A percentile compares a stretch with the other conserved stretches of the same genome.
phyloP scores from a whole-genome alignment of 1,140 invertebrate species.

The Drosophila kepulauana region DNA sequence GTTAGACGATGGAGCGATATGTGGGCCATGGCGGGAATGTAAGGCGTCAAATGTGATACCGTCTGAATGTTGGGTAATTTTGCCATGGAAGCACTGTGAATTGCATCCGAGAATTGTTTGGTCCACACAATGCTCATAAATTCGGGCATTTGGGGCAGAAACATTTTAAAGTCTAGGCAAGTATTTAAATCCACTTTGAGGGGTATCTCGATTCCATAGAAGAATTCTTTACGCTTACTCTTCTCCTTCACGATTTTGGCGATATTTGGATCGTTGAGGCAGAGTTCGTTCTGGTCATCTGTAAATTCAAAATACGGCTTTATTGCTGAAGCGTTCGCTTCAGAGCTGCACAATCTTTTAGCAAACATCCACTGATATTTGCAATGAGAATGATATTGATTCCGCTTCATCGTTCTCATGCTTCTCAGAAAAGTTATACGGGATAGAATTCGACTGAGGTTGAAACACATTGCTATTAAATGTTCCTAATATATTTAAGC shows the following conservation, averaged over 20 bases:
- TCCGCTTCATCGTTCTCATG: neutral
- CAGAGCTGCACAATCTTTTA: no score
- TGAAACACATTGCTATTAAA: neutral
- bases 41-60: slow-evolving; percentile 15
- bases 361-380: no score
- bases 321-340: neutral
- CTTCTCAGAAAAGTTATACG: neutral
- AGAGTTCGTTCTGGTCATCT: neutral
- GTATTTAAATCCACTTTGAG: accelerated
- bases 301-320: slow-evolving; percentile 43
- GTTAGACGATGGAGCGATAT: slow-evolving; percentile 26
- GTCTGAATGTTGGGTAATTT: slow-evolving; percentile 35
- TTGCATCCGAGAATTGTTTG: slow-evolving; percentile 4
- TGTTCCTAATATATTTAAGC: neutral
- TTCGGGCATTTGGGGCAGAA: slow-evolving; percentile 52
- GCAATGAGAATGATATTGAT: neutral
- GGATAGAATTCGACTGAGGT: neutral
- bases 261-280: neutral
- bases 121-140: slow-evolving; percentile 65
- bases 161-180: slow-evolving; percentile 55
- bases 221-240: slow-evolving; percentile 28
- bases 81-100: slow-evolving; percentile 17
- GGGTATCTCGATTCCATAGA: slow-evolving; percentile 64
- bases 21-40: slow-evolving; percentile 53
- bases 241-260: slow-evolving; percentile 22